Percentiles rank a stretch among this genome's conserved stretches.
Conservation (phyloP, 2,113 vertebrate genomes). For the Danionella cerebrum region DNA sequence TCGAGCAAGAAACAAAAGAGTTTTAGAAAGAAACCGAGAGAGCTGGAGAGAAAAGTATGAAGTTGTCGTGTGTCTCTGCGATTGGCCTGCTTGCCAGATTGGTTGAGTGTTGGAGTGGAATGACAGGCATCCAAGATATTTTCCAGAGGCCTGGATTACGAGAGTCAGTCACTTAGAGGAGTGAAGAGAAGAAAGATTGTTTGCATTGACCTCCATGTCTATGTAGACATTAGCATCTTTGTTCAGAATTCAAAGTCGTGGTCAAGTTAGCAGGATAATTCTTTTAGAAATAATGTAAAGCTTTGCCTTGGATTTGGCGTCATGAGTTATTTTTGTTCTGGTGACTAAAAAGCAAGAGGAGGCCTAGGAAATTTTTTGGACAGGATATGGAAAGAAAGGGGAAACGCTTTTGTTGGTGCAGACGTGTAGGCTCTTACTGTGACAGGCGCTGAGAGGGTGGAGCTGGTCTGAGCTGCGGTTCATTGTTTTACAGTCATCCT, state of each 20-base stretch:
- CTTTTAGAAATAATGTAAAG: neutral
- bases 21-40: neutral
- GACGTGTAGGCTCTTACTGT: conserved; percentile 18
- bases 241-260: neutral
- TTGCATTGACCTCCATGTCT: neutral
- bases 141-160: conserved; percentile 59
- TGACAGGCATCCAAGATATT: conserved; percentile 66
- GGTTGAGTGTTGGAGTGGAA: conserved; percentile 52
- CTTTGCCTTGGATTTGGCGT: neutral
- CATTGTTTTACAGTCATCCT: conserved; percentile 74
- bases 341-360: neutral
- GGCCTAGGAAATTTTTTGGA: neutral
- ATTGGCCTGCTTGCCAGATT: conserved; percentile 31
- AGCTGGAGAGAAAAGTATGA: conserved; percentile 17
- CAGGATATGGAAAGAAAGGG: conserved; percentile 13
- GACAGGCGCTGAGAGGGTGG: conserved; percentile 47
- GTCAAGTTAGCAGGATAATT: neutral
- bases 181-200: conserved; percentile 6
- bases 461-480: conserved; percentile 53
- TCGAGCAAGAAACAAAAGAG: conserved; percentile 2
- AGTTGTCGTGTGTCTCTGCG: neutral
- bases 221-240: neutral
- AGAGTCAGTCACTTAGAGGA: conserved; percentile 27
- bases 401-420: neutral
- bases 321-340: neutral